Base-by-base conservation (phyloP, 2,797 vertebrate species). In the Tachyglossus aculeatus region DNA sequence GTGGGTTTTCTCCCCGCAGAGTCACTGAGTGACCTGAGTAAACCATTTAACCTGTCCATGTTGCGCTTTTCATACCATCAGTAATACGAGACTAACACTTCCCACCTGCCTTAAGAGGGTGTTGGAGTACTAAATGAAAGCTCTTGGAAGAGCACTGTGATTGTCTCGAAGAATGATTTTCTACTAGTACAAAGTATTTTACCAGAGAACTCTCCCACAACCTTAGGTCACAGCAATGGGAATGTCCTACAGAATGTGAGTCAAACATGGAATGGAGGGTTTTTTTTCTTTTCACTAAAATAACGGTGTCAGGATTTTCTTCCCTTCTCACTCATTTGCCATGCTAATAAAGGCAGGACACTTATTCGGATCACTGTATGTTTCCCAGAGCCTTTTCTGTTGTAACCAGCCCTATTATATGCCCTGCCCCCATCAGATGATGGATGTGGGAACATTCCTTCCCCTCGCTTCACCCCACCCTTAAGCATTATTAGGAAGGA, bases 231-330 rank as follows among this genome's bases (percentile, higher is more conserved):
- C 78, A 71, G 79, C 44, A 57, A 21, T 62, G 52, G 33, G 27
- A 13, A 18, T 19, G 71, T 77, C 57, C 8, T 6, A 22, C 25
- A 25, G 18, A 59, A 22, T 27, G 29, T 24, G 47, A 52, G 41
- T 22, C 52, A 75, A 52, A 56, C 47, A 53, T 10, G 8, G n/a
- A 71, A 34, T 7, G 32, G n/a, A n/a, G n/a, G n/a, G n/a, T n/a
- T n/a, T n/a, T n/a, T n/a, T 13, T 66, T 25, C 53, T 67, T 78
- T 72, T 75, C 44, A 76, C 71, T 76, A 71, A 78, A 80, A 71
- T 80, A 74, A 81, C 76, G 75, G 59, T 27, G 22, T n/a, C 5
- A 22, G 36, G 40, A 69, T 63, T 52, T 45, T 55, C 32, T 38
- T 71, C 37, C 54, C 71, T 60, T 64, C 74, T 21, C 12, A 45